phyloP scores from a whole-genome alignment of 2,888 invertebrate species.

The Apocheima hispidaria region DNA sequence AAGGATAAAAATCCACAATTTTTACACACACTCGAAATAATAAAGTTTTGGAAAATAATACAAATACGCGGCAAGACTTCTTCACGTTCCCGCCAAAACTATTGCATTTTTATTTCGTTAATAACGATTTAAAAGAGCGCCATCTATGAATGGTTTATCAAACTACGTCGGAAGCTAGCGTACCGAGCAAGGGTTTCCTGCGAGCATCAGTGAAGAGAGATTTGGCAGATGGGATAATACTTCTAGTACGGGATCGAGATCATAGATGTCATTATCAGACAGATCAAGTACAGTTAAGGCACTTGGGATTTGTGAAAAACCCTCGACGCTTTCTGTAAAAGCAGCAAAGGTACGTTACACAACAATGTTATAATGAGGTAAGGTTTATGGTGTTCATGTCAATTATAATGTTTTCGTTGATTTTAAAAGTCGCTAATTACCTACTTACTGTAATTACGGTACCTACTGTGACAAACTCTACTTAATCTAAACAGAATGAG shows the following conservation, averaged over 20 bases:
- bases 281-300: slow-evolving; percentile 78
- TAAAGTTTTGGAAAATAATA: too few relatives aligned
- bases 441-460: neutral
- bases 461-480: too few relatives aligned
- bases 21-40: too few relatives aligned
- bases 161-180: slow-evolving; percentile 38
- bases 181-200: slow-evolving; percentile 87
- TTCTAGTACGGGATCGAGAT: slow-evolving; percentile 72
- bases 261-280: slow-evolving; percentile 86
- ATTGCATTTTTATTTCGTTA: too few relatives aligned
- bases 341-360: slow-evolving; percentile 4
- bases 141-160: slow-evolving; percentile 51
- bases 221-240: slow-evolving; percentile 64
- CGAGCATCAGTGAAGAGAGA: slow-evolving; percentile 76
- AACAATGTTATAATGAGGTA: neutral
- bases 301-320: slow-evolving; percentile 57
- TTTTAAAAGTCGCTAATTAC: neutral
- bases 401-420: too few relatives aligned
- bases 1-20: too few relatives aligned
- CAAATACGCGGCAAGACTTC: too few relatives aligned
- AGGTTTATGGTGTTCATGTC: neutral
- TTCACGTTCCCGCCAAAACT: too few relatives aligned
- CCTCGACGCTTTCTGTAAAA: slow-evolving; percentile 58
- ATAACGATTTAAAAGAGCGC: slow-evolving; percentile 45
- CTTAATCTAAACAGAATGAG: too few relatives aligned